These are phyloP conservation scores for Notospermus geniculatus DNA, from an alignment of 1,140 invertebrate species.

Conservation along the genomic window DNA sequence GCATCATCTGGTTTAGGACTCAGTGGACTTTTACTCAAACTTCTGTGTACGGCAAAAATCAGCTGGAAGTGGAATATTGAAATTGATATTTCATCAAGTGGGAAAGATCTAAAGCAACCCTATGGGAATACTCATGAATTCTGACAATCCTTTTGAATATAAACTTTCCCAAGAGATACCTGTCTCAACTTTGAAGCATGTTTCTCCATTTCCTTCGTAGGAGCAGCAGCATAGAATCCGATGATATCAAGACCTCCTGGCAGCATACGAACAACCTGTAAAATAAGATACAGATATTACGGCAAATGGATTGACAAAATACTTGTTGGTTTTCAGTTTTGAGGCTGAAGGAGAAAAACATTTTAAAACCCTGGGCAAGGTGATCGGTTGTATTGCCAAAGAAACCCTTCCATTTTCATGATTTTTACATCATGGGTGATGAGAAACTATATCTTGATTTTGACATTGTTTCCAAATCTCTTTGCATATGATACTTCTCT, in stretches of 20 bases:
- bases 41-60: slow-evolving; percentile 1
- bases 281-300: neutral
- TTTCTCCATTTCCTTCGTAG: neutral
- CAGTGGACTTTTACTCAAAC: neutral
- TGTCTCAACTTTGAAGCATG: neutral
- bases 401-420: neutral
- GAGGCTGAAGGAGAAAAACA: no score
- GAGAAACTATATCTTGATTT: neutral
- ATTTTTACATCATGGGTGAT: neutral
- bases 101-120: no score
- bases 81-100: no score
- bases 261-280: neutral
- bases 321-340: no score
- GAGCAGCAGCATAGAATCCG: neutral
- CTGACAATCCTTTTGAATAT: no score
- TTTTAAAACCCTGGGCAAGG: neutral
- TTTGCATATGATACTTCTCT: neutral
- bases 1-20: neutral
- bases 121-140: no score
- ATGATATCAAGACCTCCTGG: slow-evolving; percentile 4
- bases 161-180: no score
- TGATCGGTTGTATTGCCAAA: neutral
- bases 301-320: no score
- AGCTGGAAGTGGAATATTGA: neutral
- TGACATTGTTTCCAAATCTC: neutral